Evolutionary conservation across 1,140 invertebrate species (phyloP), one percentile per base, ranked within the genome.

Genomic region (Magallana gigas): DNA sequence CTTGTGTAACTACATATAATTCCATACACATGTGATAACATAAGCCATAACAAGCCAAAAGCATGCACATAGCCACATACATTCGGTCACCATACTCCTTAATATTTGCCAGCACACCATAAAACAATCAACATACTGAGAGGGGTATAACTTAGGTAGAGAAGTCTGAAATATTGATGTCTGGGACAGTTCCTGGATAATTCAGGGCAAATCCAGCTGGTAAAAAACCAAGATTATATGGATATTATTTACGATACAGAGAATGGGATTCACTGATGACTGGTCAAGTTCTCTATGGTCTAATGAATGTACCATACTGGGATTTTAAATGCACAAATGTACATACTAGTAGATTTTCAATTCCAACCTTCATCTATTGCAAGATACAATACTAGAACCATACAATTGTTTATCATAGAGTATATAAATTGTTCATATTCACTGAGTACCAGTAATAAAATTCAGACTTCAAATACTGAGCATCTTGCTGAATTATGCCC

Each of bases 101-200:
- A 76, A 29, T 48, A 48, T 48, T 76, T 36, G 8, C 68, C 68
- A 76, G 23, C 68, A 76, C 68, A 76, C 18, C 29, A 76, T 29
- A 76, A 76, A 12, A 11, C 3, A 5, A 48, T 48, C 18, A 71
- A 71, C 64, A 71, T 76, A 76, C 68, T 76, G 68, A 76, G 1
- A 18, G 23, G 18, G 36, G 36, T 18, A 29, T 76, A 76, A 76
- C 68, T 76, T 76, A 76, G 8, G 68, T 36, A 76, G 68, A 76
- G 68, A 76, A 76, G 68, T 76, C 68, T 76, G 68, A 76, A 76
- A 76, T 76, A 76, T 23, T 76, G 68, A 76, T 76, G 68, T 18
- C 68, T 76, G 68, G 68, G 68, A 76, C 68, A 29, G 11, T 76
- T 29, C 68, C 68, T 76, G 68, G 68, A 76, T 11, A 76, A 76